Conservation (phyloP, 1,140 invertebrate species). For the Caerostris darwini region DNA sequence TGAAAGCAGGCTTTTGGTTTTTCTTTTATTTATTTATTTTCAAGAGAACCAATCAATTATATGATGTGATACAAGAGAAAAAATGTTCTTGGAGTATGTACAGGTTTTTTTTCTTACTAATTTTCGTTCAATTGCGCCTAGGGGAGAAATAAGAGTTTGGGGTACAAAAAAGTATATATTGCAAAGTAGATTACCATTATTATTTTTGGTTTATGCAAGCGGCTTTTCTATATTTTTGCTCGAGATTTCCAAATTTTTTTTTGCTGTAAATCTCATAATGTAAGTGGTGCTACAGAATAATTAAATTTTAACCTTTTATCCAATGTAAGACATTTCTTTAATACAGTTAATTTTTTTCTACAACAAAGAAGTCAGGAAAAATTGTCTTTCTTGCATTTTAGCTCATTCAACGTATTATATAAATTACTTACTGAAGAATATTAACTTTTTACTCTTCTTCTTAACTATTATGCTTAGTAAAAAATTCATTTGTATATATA, state of each 20-base stretch:
- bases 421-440: no score
- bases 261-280: no score
- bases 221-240: background rate
- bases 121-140: background rate
- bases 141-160: background rate
- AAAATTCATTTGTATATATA: no score
- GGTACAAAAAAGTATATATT: background rate
- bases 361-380: no score
- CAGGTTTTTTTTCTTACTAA: background rate
- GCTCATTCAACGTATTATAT: no score
- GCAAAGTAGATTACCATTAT: background rate
- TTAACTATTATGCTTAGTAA: no score
- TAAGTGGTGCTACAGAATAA: no score
- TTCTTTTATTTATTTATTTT: background rate
- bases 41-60: slow-evolving; percentile 14
- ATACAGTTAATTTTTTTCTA: no score
- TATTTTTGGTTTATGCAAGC: background rate
- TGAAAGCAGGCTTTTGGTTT: background rate
- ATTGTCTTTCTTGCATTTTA: no score
- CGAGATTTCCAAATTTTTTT: background rate
- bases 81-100: background rate
- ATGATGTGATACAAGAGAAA: background rate
- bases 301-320: no score
- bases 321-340: no score
- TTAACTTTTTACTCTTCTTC: no score